Percentiles rank a stretch among this genome's conserved stretches.
Evolutionary conservation across 1,140 invertebrate genomes (phyloP).

Genomic region (Sycophila sp.): DNA sequence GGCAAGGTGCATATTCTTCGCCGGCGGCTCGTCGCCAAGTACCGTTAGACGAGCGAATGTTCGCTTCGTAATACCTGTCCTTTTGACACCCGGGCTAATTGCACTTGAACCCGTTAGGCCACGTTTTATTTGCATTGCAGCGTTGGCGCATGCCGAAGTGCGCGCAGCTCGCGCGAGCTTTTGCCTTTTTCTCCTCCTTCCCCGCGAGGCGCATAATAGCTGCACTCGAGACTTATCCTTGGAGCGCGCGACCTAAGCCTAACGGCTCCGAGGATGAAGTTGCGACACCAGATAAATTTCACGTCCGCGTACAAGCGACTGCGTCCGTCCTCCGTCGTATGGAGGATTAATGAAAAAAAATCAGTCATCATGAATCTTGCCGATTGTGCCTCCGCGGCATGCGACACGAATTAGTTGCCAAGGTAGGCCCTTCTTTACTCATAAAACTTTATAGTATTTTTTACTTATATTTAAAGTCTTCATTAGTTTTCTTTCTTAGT

Average conservation of each 20-base stretch:
- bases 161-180: not conserved
- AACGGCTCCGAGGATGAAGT: conserved; percentile 31
- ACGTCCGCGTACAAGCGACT: conserved; percentile 4
- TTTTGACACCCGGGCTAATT: conserved; percentile 55
- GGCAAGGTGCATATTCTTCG: not conserved
- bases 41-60: conserved; percentile 50
- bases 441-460: not conserved
- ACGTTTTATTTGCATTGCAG: conserved; percentile 42
- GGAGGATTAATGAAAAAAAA: conserved; percentile 31
- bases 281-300: conserved; percentile 32
- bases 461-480: too few relatives aligned
- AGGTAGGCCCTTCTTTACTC: not conserved
- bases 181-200: not conserved
- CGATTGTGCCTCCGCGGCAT: conserved; percentile 1
- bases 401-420: conserved; percentile 12
- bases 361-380: conserved; percentile 17
- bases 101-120: conserved; percentile 38
- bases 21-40: conserved; percentile 31
- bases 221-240: conserved; percentile 13
- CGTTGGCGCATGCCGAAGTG: not conserved
- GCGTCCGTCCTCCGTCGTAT: not conserved
- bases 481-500: too few relatives aligned
- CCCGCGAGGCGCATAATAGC: not conserved
- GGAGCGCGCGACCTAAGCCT: conserved; percentile 11
- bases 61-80: conserved; percentile 44